Base-by-base conservation (phyloP, 2,113 vertebrate species). In the Equus przewalskii region DNA sequence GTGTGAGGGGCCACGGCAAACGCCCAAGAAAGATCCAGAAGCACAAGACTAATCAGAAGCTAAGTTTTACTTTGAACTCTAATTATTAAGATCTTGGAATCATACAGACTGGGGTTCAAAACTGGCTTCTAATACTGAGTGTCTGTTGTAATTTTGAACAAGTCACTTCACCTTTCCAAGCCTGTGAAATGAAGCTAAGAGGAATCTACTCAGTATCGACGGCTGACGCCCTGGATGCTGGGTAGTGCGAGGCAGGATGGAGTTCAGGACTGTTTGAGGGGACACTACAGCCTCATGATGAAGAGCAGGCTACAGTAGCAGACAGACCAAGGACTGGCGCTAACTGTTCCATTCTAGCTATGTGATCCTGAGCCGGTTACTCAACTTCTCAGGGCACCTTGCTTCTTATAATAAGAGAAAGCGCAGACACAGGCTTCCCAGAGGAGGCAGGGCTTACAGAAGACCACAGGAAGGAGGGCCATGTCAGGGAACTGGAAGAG, bases 401-500 rank as follows among this genome's bases (percentile, higher is more conserved):
- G 28, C 24, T 75, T 58, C 67, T 30, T 30, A 4, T 3, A 70
- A 8, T 16, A 46, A 58, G 16, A 9, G 24, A 69, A 76, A 0
- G 7, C 1, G 1, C n/a, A 24, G 16, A 46, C 6, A 26, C 11
- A 36, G 72, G 56, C 28, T 81, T 92, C 51, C 58, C 6, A 41
- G 15, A 65, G 84, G 49, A 85, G 84, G 54, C 2, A 26, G 62
- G 24, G 30, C 60, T 58, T n/a, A 21, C 7, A 26, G 6, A 16
- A 41, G 46, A 26, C 5, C 46, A 26, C 30, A 73, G 70, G 24
- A 49, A 51, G 36, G 41, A 28, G 33, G 62, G 8, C 44, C 56
- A 5, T 0, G 6, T 19, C 28, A 6, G 11, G 4, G n/a, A 56
- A 81, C 24, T 41, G n/a, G 33, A 54, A 13, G 0, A 62, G 26